phyloP scores from a whole-genome alignment of 2,113 vertebrate species.

The Canis aureus region DNA sequence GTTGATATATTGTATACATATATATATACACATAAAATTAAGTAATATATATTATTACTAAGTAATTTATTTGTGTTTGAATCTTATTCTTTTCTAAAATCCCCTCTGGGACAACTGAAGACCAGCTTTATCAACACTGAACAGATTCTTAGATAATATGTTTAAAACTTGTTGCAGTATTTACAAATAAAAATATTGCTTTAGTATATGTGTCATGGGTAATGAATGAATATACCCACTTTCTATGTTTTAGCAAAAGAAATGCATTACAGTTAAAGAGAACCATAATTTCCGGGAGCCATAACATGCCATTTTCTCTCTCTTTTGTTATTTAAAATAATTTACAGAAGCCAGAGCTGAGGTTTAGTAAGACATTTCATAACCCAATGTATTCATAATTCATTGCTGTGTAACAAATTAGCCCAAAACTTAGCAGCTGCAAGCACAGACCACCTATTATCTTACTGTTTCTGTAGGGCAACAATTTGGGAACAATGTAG shows the following conservation, averaged over 20 bases:
- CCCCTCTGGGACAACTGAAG: not conserved
- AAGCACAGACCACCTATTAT: not conserved
- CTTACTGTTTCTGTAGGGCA: not conserved
- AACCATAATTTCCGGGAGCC: not conserved
- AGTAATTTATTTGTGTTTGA: not conserved
- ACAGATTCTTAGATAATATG: not conserved
- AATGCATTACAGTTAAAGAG: not conserved
- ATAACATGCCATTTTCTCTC: not conserved
- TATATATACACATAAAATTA: not conserved
- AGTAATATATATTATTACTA: not conserved
- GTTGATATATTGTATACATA: not conserved
- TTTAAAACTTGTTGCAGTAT: conserved; percentile 6
- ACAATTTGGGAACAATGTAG: not conserved
- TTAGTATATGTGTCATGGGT: not conserved
- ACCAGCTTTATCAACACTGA: not conserved
- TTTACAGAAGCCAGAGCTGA: not conserved
- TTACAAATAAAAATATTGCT: conserved; percentile 3
- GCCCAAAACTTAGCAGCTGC: not conserved
- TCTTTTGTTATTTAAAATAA: not conserved
- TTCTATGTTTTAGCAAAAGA: not conserved
- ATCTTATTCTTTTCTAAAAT: not conserved
- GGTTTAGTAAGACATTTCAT: not conserved
- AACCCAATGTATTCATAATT: not conserved
- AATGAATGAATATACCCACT: not conserved
- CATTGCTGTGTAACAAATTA: not conserved